A percentile compares a stretch with the other conserved stretches of the same genome.
Conservation (phyloP, 2,888 invertebrate species). For the Cosmopolites sordidus region DNA sequence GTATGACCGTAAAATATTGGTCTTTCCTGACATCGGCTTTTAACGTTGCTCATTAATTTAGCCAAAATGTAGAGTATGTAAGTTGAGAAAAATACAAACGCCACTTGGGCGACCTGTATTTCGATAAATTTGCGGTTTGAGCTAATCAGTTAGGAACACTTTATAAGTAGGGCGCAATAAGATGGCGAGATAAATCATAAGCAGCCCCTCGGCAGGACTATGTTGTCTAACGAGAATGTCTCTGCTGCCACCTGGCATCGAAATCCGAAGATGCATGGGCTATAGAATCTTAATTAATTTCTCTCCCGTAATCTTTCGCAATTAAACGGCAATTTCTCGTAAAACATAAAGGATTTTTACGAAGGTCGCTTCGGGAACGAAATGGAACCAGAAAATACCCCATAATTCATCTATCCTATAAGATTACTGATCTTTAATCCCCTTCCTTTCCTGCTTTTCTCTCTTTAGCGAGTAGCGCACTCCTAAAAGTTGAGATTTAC, state of each 20-base stretch:
- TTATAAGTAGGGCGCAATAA: slow-evolving; percentile 25
- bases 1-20: too few relatives aligned
- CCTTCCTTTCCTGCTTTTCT: slow-evolving; percentile 56
- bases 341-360: slow-evolving; percentile 50
- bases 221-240: slow-evolving; percentile 24
- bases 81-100: too few relatives aligned
- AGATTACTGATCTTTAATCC: slow-evolving; percentile 76
- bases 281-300: slow-evolving; percentile 52
- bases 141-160: slow-evolving; percentile 19
- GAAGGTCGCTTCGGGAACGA: slow-evolving; percentile 40
- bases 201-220: slow-evolving; percentile 21
- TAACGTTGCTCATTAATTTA: too few relatives aligned
- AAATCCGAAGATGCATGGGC: slow-evolving; percentile 49
- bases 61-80: too few relatives aligned
- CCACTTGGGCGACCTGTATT: too few relatives aligned
- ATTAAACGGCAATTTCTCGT: slow-evolving; percentile 50
- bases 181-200: slow-evolving; percentile 27
- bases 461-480: slow-evolving; percentile 48
- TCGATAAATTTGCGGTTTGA: background rate
- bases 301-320: slow-evolving; percentile 48
- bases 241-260: slow-evolving; percentile 40
- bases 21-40: too few relatives aligned
- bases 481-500: slow-evolving; percentile 71
- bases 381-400: slow-evolving; percentile 50
- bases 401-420: slow-evolving; percentile 67